These are phyloP conservation scores for Emys orbicularis DNA, from an alignment of 2,797 vertebrate genomes.

Conservation along the genomic window DNA sequence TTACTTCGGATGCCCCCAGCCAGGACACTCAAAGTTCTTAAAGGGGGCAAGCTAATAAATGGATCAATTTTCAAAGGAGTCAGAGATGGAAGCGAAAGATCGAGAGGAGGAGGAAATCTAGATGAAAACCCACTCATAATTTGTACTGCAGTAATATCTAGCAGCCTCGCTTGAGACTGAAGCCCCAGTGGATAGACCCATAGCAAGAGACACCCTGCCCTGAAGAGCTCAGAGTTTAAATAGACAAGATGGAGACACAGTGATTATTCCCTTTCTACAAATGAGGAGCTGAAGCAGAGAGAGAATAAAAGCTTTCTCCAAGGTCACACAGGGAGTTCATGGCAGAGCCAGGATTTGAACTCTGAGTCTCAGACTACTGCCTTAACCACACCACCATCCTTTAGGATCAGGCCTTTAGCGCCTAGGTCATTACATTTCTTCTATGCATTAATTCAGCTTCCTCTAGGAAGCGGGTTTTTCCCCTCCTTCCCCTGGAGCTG, in stretches of 20 bases:
- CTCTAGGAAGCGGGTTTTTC: neutral
- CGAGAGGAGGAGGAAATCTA: neutral
- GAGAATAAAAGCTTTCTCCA: neutral
- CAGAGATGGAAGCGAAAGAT: neutral
- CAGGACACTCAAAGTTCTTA: fast-evolving
- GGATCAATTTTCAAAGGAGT: neutral
- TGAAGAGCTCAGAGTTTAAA: fast-evolving
- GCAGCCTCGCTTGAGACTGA: neutral
- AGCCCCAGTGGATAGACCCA: fast-evolving
- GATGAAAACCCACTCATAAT: fast-evolving
- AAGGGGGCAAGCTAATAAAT: neutral
- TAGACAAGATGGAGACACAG: neutral
- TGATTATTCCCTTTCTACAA: neutral
- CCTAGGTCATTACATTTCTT: fast-evolving
- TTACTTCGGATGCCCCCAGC: neutral
- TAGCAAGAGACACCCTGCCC: neutral
- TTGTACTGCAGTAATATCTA: fast-evolving
- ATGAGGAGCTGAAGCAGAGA: neutral
- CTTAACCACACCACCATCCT: neutral
- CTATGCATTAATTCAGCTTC: neutral
- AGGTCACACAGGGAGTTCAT: neutral
- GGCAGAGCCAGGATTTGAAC: neutral
- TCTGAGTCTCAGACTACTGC: fast-evolving
- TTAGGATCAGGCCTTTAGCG: neutral
- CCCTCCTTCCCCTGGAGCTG: neutral